Evolutionary conservation across 2,888 invertebrate genomes (phyloP), one percentile per base, ranked within the genome.

Genomic region (Microctonus aethiopoides): DNA sequence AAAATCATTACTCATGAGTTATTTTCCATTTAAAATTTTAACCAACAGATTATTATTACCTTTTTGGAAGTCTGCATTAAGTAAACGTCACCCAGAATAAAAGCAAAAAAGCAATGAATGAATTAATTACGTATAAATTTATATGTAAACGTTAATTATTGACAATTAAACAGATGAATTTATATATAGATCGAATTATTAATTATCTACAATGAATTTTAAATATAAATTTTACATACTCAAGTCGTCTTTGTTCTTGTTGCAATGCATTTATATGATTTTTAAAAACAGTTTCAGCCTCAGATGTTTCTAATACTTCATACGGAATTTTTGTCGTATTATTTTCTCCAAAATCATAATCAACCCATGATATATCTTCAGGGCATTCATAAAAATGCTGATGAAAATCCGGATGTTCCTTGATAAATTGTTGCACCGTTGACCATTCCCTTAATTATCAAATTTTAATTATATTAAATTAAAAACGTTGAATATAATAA

Each of bases 231-330:
- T 46, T 0, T 67, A 91, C 94, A 91, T 87, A 97, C 96, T 97
- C 97, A 83, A 94, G 91, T 86, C 96, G 92, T 83, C 95, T 94
- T 82, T 96, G 95, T 85, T 97, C 96, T 83, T 95, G 95, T 83
- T 97, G 96, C 70, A 98, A 90, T 70, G 95, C 94, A 83, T 95
- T 96, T 67, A 97, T 91, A 86, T 95, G 96, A 79, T 95, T 95
- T 83, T 95, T 94, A 87, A 95, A 98, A 20, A 96, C 95, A 4
- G 93, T 93, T 83, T 97, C 97, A 0, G 97, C 97, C 85, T 98
- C 97, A 65, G 93, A 92, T 0, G 95, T 94, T 82, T 95, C 95
- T 70, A 98, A 88, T 70, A 98, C 93, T 86, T 97, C 97, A 86
- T 95, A 95, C 0, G 98, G 98, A 83, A 98, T 95, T 81, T 97